Evolutionary conservation across 2,113 vertebrate species (phyloP).

Genomic region (Eidolon helvum): DNA sequence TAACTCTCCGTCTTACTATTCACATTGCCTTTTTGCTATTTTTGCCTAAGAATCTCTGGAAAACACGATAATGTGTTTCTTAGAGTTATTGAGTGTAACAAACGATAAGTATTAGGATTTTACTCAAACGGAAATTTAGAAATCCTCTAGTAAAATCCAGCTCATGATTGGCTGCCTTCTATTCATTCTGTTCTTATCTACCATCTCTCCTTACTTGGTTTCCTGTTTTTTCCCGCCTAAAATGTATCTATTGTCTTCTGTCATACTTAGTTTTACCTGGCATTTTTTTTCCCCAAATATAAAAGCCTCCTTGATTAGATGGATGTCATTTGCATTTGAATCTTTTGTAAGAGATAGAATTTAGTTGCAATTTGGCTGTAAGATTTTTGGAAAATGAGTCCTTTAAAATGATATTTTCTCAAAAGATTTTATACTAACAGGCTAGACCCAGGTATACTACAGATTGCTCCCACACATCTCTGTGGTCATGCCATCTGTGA

Average conservation of each 20-base stretch:
- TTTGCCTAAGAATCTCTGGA: neutral
- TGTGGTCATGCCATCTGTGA: neutral
- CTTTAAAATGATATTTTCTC: neutral
- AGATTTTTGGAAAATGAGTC: neutral
- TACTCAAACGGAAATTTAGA: neutral
- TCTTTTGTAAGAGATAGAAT: neutral
- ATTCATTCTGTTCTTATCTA: neutral
- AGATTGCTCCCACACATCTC: neutral
- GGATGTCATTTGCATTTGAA: neutral
- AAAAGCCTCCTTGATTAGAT: neutral
- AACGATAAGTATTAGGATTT: neutral
- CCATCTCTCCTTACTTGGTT: neutral
- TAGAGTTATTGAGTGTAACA: neutral
- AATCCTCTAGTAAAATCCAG: neutral
- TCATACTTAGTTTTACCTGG: neutral
- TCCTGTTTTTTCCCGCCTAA: neutral
- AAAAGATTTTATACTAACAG: neutral
- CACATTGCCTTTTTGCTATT: neutral
- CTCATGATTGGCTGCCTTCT: neutral
- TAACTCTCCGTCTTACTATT: neutral
- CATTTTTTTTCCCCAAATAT: neutral
- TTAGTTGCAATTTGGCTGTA: neutral
- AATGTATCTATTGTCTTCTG: neutral
- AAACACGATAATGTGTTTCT: neutral
- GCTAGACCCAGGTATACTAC: neutral